phyloP scores from a whole-genome alignment of 2,797 vertebrate genomes.

The Apogon hyalosoma region DNA sequence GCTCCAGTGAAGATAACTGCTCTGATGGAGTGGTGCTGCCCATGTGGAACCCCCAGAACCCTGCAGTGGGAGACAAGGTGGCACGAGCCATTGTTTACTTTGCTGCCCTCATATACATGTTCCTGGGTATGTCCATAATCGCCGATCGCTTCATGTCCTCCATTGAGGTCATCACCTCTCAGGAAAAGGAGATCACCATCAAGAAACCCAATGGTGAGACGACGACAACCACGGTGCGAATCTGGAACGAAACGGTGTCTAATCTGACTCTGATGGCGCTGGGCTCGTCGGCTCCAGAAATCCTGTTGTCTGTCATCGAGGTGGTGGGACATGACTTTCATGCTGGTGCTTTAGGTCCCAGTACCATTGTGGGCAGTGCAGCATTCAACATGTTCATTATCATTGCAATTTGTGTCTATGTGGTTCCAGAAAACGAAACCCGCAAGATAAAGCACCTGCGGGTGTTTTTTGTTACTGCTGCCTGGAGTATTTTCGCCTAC shows the following conservation, averaged over 20 bases:
- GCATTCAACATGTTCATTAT: slow-evolving; percentile 93
- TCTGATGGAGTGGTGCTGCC: slow-evolving; percentile 88
- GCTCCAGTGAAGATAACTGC: slow-evolving; percentile 83
- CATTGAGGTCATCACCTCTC: slow-evolving; percentile 91
- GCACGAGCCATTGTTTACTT: slow-evolving; percentile 91
- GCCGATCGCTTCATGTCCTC: slow-evolving; percentile 92
- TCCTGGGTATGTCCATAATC: slow-evolving; percentile 91
- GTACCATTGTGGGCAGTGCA: slow-evolving; percentile 90
- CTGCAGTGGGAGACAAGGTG: slow-evolving; percentile 89
- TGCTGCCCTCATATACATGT: slow-evolving; percentile 91
- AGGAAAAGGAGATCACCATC: slow-evolving; percentile 90
- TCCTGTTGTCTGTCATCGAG: slow-evolving; percentile 90
- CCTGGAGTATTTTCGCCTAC: slow-evolving; percentile 91
- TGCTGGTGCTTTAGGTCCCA: slow-evolving; percentile 87
- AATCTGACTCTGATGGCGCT: slow-evolving; percentile 91
- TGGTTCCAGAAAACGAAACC: slow-evolving; percentile 88
- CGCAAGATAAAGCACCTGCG: slow-evolving; percentile 89
- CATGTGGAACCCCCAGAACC: slow-evolving; percentile 90
- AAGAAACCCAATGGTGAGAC: slow-evolving; percentile 89
- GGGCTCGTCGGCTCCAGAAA: slow-evolving; percentile 90
- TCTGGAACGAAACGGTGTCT: slow-evolving; percentile 92
- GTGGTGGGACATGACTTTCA: slow-evolving; percentile 88
- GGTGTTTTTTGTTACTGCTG: slow-evolving; percentile 89
- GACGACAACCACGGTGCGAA: slow-evolving; percentile 86
- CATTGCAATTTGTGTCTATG: slow-evolving; percentile 88